Conservation (phyloP, 2,888 invertebrate genomes). For the Mayetiola destructor region DNA sequence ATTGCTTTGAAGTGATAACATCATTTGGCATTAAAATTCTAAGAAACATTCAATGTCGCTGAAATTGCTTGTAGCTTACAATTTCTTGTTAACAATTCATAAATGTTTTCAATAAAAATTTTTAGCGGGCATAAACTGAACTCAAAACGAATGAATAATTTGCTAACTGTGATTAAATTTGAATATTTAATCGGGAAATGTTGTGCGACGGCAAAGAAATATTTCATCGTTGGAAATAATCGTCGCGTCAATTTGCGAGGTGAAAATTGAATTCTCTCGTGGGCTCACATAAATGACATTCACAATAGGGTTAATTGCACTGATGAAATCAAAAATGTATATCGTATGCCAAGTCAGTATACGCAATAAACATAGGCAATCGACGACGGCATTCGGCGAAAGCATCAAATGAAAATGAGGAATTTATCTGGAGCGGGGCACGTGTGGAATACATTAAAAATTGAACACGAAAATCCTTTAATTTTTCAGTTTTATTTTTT, state of each 20-base stretch:
- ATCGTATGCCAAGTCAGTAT: no score
- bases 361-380: no score
- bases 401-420: no score
- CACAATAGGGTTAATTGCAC: no score
- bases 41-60: neutral
- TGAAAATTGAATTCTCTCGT: conserved; percentile 7
- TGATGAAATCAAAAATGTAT: no score
- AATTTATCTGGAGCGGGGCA: no score
- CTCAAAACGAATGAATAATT: conserved; percentile 11
- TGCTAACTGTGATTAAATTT: conserved; percentile 15
- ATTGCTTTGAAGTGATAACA: conserved; percentile 10
- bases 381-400: no score
- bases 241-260: neutral
- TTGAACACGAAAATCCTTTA: no score
- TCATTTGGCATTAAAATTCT: neutral
- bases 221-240: neutral
- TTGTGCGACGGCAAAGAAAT: neutral
- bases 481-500: no score
- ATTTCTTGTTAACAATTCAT: neutral
- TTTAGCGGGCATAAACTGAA: neutral
- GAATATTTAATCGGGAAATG: conserved; percentile 13
- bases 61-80: no score
- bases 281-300: no score
- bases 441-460: no score
- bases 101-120: neutral